Percentiles rank a stretch among this genome's conserved stretches.
Conservation (phyloP, 2,888 invertebrate species). For the Esperia sulphurella region DNA sequence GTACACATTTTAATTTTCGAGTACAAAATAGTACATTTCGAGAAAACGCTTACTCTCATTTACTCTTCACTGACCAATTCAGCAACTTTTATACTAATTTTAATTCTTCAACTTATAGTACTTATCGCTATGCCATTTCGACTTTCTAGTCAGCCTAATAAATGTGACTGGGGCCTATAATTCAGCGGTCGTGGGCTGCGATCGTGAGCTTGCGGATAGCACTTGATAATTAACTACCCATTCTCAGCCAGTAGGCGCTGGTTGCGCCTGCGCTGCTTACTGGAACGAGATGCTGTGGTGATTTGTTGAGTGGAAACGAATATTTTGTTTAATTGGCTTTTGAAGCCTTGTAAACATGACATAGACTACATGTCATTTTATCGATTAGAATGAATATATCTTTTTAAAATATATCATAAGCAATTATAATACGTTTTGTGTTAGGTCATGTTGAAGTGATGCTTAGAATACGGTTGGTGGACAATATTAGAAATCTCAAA, state of each 20-base stretch:
- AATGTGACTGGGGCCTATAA: conserved; percentile 6
- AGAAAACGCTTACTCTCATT: too few species aligned
- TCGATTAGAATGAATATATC: too few species aligned
- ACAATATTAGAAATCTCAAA: too few species aligned
- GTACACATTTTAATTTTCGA: too few species aligned
- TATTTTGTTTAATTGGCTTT: not conserved
- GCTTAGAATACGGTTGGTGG: too few species aligned
- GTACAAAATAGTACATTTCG: too few species aligned
- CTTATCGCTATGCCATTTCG: not conserved
- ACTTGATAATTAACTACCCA: conserved; percentile 11
- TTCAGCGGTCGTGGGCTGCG: conserved; percentile 9
- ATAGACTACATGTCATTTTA: not conserved
- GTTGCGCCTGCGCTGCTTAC: conserved; percentile 1
- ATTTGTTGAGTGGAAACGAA: not conserved
- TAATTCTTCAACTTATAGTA: too few species aligned
- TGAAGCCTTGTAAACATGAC: not conserved
- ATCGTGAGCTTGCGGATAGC: conserved; percentile 8
- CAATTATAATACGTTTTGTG: too few species aligned
- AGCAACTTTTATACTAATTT: too few species aligned
- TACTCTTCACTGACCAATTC: too few species aligned
- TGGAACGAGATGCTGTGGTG: not conserved
- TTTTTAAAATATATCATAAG: too few species aligned
- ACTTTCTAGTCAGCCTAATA: conserved; percentile 3
- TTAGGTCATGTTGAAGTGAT: too few species aligned
- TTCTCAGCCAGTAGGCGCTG: conserved; percentile 4